Evolutionary conservation across 2,797 vertebrate species (phyloP).

Genomic region (Crocodylus rhombifer): DNA sequence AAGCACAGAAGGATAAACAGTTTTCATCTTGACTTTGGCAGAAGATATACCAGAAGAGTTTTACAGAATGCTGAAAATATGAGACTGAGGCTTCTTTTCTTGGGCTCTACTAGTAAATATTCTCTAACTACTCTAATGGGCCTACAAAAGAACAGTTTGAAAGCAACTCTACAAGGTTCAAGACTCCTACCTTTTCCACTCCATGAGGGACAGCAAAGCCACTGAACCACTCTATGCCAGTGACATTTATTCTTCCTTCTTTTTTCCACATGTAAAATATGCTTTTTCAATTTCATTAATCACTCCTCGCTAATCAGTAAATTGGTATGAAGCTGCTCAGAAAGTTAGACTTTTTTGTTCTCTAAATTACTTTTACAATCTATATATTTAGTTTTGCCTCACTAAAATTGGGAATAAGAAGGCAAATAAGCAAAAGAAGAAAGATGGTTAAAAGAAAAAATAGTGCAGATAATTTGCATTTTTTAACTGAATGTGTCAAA

Average conservation of each 20-base stretch:
- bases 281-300: not conserved
- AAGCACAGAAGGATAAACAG: too few species aligned
- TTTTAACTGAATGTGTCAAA: not conserved
- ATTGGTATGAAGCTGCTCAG: not conserved
- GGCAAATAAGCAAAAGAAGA: not conserved
- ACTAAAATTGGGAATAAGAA: not conserved
- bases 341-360: accelerated
- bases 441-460: not conserved
- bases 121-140: too few species aligned
- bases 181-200: too few species aligned
- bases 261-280: accelerated
- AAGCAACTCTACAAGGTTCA: too few species aligned
- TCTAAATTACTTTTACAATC: not conserved
- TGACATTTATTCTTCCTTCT: not conserved
- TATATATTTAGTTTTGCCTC: not conserved
- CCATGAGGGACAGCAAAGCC: not conserved
- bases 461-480: not conserved
- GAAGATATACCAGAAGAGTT: too few species aligned
- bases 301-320: too few species aligned
- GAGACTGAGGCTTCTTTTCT: too few species aligned
- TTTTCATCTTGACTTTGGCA: too few species aligned
- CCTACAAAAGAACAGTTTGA: too few species aligned
- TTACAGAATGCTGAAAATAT: too few species aligned
- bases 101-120: too few species aligned
- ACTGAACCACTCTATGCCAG: not conserved